Conservation (phyloP, 2,797 vertebrate genomes). For the Centropyge bicolor region DNA sequence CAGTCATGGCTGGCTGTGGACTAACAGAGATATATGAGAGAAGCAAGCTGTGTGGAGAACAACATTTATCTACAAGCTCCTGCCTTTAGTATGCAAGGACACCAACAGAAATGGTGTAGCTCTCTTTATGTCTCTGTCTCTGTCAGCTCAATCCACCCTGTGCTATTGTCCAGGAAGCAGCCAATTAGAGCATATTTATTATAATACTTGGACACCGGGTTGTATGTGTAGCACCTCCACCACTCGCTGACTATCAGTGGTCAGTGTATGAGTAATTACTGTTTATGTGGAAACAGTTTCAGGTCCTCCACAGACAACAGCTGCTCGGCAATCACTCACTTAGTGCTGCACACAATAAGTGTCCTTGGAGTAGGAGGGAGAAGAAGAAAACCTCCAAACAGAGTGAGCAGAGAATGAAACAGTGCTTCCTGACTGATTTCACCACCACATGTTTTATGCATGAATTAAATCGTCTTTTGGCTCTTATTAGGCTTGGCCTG, state of each 20-base stretch:
- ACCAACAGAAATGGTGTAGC: conserved; percentile 30
- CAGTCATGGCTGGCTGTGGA: conserved; percentile 70
- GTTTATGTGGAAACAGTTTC: conserved; percentile 23
- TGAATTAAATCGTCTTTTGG: not conserved
- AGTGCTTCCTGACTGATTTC: not conserved
- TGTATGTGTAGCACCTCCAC: not conserved
- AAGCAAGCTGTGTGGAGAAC: conserved; percentile 63
- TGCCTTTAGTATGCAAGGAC: conserved; percentile 71
- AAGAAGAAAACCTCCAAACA: not conserved
- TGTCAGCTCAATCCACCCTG: conserved; percentile 22
- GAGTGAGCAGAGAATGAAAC: conserved; percentile 3
- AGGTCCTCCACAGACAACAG: conserved; percentile 30
- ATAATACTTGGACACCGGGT: not conserved
- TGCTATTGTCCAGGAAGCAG: conserved; percentile 27
- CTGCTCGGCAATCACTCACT: conserved; percentile 40
- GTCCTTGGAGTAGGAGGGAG: conserved; percentile 28
- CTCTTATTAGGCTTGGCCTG: not conserved
- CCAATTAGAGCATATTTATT: conserved; percentile 9
- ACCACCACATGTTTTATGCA: not conserved
- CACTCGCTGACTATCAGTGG: conserved; percentile 12
- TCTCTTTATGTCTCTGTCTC: conserved; percentile 22
- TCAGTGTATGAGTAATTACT: conserved; percentile 42
- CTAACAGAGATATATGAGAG: conserved; percentile 81
- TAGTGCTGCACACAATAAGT: conserved; percentile 23
- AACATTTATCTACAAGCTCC: conserved; percentile 70